Base-by-base conservation (phyloP, 2,888 invertebrate genomes). In the Pasiphila rectangulata region DNA sequence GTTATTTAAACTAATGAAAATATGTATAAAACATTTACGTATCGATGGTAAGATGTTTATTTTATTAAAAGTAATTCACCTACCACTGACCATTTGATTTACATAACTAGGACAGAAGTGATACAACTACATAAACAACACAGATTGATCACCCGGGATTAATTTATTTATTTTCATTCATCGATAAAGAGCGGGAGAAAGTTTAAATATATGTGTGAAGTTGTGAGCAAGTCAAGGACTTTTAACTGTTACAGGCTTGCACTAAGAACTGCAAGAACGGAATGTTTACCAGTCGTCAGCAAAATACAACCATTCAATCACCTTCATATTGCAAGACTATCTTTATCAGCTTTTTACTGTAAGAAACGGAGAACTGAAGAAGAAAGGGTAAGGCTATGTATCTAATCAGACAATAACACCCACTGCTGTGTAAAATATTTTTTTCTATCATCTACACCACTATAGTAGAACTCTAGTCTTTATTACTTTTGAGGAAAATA, bases 331-430 rank as follows among this genome's bases (percentile, higher is more conserved):
- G 50, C 62, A 7, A 72, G 82, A 57, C 53, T 84, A 3, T 78
- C 84, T 4, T 47, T 79, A 45, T 68, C 89, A 64, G 57, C 75
- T 55, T 51, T 75, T 2, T 74, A 71, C 48, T 85, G 69, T 24
- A 93, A 93, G 66, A 91, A 92, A 60, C 81, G 93, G 56, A 92
- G 90, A 85, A 87, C 91, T 19, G 83, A 81, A 0, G 93, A 92
- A 60, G 92, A 93, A 77, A 90, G 88, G 84, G 93, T 93, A 30
- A 9, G 23, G n/a, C 17, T 17, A 12, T 27, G 3, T 3, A 27
- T 3, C 10, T 5, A 27, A 3, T 13, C n/a, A n/a, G n/a, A 13
- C 13, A 2, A 12, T 13, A 3, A 6, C 27, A 12, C 12, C 6
- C 6, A 1, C 2, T 1, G 5, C 1, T 12, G 10, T 12, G n/a